Evolutionary conservation across 2,888 invertebrate species (phyloP).

Genomic region (Flexamia atlantica): DNA sequence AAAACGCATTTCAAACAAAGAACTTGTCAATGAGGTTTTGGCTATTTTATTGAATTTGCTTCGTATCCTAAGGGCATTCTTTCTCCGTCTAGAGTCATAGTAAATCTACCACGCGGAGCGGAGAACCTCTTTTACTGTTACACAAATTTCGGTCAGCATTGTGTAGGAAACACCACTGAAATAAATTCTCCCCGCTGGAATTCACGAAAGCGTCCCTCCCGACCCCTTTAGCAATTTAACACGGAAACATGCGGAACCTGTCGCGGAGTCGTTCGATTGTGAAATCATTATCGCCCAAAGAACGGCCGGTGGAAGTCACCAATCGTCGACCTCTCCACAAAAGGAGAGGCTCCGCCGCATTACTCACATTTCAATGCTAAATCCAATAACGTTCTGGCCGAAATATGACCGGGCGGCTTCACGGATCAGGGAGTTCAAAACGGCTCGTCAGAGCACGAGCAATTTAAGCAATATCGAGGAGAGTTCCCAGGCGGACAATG

Average conservation of each 20-base stretch:
- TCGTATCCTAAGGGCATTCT: too few species aligned
- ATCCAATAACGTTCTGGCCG: conserved; percentile 33
- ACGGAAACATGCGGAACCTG: conserved; percentile 15
- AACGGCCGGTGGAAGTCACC: conserved; percentile 7
- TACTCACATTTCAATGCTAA: conserved; percentile 42
- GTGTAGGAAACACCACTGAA: not conserved
- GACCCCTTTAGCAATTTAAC: not conserved
- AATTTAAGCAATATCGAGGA: conserved; percentile 19
- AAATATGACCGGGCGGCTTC: conserved; percentile 26
- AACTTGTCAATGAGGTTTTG: too few species aligned
- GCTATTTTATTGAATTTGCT: too few species aligned
- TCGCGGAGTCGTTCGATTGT: conserved; percentile 1
- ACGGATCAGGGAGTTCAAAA: conserved; percentile 36
- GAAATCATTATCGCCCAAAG: conserved; percentile 8
- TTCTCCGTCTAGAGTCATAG: too few species aligned
- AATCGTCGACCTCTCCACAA: conserved; percentile 17
- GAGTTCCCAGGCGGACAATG: conserved; percentile 31
- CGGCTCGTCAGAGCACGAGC: conserved; percentile 39
- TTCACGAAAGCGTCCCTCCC: not conserved
- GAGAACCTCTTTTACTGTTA: too few species aligned
- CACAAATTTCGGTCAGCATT: not conserved
- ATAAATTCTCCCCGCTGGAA: not conserved
- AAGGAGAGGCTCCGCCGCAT: not conserved
- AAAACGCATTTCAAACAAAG: too few species aligned
- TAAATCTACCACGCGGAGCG: too few species aligned